phyloP scores from a whole-genome alignment of 2,797 vertebrate species.

The Aselliscus stoliczkanus region DNA sequence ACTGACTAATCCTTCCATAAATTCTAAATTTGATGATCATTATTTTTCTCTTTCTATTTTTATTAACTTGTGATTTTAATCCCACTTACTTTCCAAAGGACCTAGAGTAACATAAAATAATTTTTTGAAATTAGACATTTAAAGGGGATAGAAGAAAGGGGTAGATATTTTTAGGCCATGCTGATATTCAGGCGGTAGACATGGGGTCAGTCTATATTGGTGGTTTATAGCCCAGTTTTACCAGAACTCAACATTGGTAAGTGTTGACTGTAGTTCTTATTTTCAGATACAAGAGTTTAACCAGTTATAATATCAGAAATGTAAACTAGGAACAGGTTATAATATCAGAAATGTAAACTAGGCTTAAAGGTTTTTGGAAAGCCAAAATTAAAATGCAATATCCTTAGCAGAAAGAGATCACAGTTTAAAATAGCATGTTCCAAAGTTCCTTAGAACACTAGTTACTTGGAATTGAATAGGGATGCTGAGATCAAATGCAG shows the following conservation, averaged over 20 bases:
- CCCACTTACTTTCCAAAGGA: background rate
- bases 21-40: background rate
- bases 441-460: background rate
- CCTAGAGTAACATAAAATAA: background rate
- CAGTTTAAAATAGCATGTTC: background rate
- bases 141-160: background rate
- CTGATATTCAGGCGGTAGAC: background rate
- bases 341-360: background rate
- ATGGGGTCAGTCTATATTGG: background rate
- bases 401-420: background rate
- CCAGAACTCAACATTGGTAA: background rate
- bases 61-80: background rate
- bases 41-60: background rate
- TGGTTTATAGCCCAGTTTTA: background rate
- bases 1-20: background rate
- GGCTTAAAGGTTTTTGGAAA: background rate
- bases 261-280: background rate
- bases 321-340: background rate
- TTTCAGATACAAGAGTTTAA: background rate
- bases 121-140: background rate
- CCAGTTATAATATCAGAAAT: background rate
- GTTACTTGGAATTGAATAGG: background rate
- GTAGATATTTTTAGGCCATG: background rate
- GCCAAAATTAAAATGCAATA: background rate
- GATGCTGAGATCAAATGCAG: background rate